phyloP scores from a whole-genome alignment of 1,140 invertebrate species.

The Pectinophora gossypiella region DNA sequence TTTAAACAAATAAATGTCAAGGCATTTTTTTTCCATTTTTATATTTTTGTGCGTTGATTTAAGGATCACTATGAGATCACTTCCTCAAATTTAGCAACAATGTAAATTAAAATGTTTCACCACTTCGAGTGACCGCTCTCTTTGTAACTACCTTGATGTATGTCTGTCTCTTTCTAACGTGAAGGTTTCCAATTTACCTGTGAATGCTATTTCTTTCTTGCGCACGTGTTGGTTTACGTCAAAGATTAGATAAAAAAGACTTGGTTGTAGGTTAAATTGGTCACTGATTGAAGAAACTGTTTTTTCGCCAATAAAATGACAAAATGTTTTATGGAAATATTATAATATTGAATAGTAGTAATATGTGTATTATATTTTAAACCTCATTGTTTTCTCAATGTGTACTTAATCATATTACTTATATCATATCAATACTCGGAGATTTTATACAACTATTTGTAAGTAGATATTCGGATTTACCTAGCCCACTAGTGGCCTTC shows the following conservation, averaged over 20 bases:
- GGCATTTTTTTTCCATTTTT: background rate
- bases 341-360: no score
- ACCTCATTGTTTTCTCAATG: no score
- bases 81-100: slow-evolving; percentile 47
- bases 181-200: slow-evolving; percentile 26
- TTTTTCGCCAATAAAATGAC: no score
- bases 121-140: slow-evolving; percentile 48
- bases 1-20: background rate
- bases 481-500: no score
- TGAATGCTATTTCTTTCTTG: slow-evolving; percentile 38
- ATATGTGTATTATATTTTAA: no score
- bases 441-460: no score
- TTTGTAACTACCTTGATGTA: slow-evolving; percentile 49
- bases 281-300: no score
- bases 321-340: no score
- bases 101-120: slow-evolving; percentile 46
- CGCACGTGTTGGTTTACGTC: slow-evolving; percentile 47
- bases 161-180: slow-evolving; percentile 35
- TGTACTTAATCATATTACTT: no score
- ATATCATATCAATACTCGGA: no score
- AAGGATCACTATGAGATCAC: slow-evolving; percentile 43
- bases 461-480: no score
- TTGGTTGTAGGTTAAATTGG: background rate
- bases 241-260: slow-evolving; percentile 33
- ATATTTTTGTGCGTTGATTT: no score